Evolutionary conservation across 2,113 vertebrate species (phyloP), one percentile per base, ranked within the genome.

Genomic region (Thamnaconus septentrionalis): DNA sequence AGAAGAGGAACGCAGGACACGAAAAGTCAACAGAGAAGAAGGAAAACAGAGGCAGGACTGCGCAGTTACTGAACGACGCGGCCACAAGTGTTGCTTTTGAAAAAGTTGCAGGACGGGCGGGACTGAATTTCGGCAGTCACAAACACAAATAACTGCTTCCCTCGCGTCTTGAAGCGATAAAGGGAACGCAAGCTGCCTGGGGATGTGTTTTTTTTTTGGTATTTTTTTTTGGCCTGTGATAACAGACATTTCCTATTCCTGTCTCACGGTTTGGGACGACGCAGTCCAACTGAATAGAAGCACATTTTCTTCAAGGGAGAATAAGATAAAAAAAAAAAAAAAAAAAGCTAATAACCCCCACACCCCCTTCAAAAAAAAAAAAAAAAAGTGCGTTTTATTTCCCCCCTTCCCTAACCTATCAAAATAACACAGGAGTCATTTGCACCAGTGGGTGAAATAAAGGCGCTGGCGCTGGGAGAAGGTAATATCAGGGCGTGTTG

Each of bases 61-160:
- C 61, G 18, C 6, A 12, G n/a, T 3, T 0, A 7, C 47, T 51
- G 55, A 70, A 3, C 58, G 64, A 68, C 46, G 60, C 44, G 59
- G 55, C 41, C 56, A 1, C 3, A 0, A 53, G 53, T 9, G 48
- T 59, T 57, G 9, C 68, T 67, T 63, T 31, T 31, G 18, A 61
- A 0, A 47, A 59, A n/a, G 49, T 3, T 52, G 52, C 78, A 45
- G 44, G 7, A 18, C 43, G 50, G 8, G 44, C 53, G 71, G 11
- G 18, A 31, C 18, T 31, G 18, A 2, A 31, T 31, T 31, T 31
- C 18, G 18, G 18, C 18, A 31, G 18, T 31, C 18, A 31, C 39
- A 59, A 9, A n/a, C 18, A 31, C 3, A 50, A 41, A 72, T 47
- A 7, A 47, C 46, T 3, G 31, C 12, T 31, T 53, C 18, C 18